phyloP scores from a whole-genome alignment of 2,113 vertebrate genomes.

The Toxotes jaculatrix region DNA sequence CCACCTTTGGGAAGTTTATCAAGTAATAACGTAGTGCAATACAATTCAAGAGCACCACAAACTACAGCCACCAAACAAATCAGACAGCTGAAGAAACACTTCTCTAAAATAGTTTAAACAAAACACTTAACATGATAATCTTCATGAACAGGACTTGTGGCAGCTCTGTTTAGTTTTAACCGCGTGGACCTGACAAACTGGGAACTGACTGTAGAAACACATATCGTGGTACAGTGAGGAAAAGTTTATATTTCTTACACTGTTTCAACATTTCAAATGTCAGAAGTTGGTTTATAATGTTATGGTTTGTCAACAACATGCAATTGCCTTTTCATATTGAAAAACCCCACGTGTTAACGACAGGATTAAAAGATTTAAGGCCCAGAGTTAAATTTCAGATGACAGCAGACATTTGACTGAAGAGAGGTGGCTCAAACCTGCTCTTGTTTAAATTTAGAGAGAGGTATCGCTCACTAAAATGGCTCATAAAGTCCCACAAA shows the following conservation, averaged over 20 bases:
- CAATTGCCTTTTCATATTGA: neutral
- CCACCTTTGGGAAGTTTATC: too few relatives aligned
- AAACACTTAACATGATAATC: too few relatives aligned
- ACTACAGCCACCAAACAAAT: too few relatives aligned
- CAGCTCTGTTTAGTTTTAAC: neutral
- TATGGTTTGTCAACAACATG: neutral
- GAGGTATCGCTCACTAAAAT: slow-evolving; percentile 13
- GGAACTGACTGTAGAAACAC: neutral
- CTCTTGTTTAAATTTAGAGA: neutral
- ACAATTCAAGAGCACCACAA: too few relatives aligned
- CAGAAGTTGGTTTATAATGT: neutral
- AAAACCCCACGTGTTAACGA: neutral
- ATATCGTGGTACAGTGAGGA: neutral
- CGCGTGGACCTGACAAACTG: neutral
- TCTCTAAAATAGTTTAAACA: too few relatives aligned
- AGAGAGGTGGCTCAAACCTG: neutral
- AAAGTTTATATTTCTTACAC: neutral
- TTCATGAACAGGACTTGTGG: too few relatives aligned
- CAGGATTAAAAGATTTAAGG: neutral
- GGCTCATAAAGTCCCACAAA: slow-evolving; percentile 19
- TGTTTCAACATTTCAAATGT: neutral
- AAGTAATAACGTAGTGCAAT: too few relatives aligned
- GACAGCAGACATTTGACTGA: neutral
- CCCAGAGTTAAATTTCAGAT: neutral
- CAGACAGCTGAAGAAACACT: too few relatives aligned